Evolutionary conservation across 2,888 invertebrate genomes (phyloP), one percentile per base, ranked within the genome.

Genomic region (Dryocosmus kuriphilus): DNA sequence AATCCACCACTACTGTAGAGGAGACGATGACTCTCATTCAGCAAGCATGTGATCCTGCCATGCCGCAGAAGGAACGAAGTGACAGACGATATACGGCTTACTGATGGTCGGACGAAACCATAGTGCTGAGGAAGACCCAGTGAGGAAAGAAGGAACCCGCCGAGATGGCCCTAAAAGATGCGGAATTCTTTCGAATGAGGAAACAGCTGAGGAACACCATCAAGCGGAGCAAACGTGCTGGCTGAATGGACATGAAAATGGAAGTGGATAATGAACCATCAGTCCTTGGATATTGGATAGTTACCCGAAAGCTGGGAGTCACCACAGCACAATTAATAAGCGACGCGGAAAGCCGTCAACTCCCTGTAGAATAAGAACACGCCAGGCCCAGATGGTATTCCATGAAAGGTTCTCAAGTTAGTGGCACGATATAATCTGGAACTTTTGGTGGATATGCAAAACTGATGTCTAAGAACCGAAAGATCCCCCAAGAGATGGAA

Each of bases 71-170:
- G 3, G 46, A 11, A 11, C 46, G 11, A 46, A 2, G 11, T 0
- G 8, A 2, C 5, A 35, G 0, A 5, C 35, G 35, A 5, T 81
- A 84, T 75, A 82, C 35, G 2, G 35, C 35, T 7, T 35, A 35
- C 35, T 35, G 83, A 83, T 83, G 85, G 85, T n/a, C 77, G 41
- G 75, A 76, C 14, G 82, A 85, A 35, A 85, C 84, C 27, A 82
- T 82, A 19, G 82, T 80, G 9, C 80, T 85, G 24, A 60, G 84
- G 7, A 80, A 57, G 60, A 55, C 1, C 14, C 14, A 19, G 0
- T n/a, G n/a, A n/a, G n/a, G n/a, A n/a, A n/a, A n/a, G n/a, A n/a
- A n/a, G n/a, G n/a, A n/a, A n/a, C n/a, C n/a, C n/a, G n/a, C n/a
- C n/a, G n/a, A n/a, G n/a, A n/a, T n/a, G n/a, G n/a, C n/a, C n/a